Base-by-base conservation (phyloP, 2,888 invertebrate species). In the Diarsia dahlii region DNA sequence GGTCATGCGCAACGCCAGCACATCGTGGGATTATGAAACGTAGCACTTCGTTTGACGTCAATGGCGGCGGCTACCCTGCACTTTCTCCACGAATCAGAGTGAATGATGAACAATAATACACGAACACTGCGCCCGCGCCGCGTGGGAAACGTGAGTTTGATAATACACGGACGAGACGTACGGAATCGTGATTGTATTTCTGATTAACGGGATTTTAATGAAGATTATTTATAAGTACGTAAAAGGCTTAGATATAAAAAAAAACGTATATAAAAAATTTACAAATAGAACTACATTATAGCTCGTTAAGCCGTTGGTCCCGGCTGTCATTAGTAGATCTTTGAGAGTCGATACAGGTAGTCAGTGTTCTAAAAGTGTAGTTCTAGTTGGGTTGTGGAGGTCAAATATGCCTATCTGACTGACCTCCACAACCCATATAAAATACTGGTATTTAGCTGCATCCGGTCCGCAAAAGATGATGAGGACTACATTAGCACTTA, bases 31-130 rank as follows among this genome's bases (percentile, higher is more conserved):
- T 85, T 93, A 91, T 91, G 95, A 94, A 93, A 94, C 91, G 81
- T 87, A 88, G 88, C 89, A 87, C 71, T 87, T 70, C 81, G 88
- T 88, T 85, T 95, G 95, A 95, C 96, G 96, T 95, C 95, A 95
- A 92, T 92, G 87, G 81, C 84, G 90, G 84, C 91, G 91, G 90
- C 88, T 81, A 88, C 84, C 74, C 84, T 84, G 90, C 90, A 92
- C 95, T 95, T 95, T 95, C 95, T 94, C 95, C 87, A 79, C 87
- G 85, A 91, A 92, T 68, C 73, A 75, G 77, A 87, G 74, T 73
- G 81, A 84, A 76, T 77, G 78, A 81, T 86, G 84, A 80, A 84
- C 76, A 74, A 73, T 54, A 48, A 20, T 34, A 71, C 82, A 62
- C 78, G 78, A 78, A 85, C 80, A 77, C 76, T 84, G 82, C 78